Conservation (phyloP, 1,140 invertebrate species). For the Euwallacea similis region DNA sequence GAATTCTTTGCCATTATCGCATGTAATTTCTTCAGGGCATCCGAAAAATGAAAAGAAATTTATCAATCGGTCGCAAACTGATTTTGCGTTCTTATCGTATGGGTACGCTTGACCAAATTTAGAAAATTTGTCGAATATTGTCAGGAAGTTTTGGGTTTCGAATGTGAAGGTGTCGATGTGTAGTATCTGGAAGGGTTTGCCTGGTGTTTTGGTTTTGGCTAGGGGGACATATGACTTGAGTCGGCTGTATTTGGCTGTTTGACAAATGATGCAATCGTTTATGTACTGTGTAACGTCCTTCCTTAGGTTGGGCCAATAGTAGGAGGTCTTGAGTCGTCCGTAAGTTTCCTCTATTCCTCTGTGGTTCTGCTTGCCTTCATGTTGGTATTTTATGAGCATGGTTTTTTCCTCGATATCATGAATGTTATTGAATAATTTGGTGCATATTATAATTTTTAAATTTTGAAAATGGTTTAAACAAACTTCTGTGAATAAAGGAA, state of each 20-base stretch:
- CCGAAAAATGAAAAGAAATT: constrained; percentile 38
- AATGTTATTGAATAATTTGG: constrained; percentile 16
- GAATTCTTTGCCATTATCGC: constrained; percentile 43
- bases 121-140: constrained; percentile 34
- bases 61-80: constrained; percentile 27
- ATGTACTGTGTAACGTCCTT: constrained; percentile 13
- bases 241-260: constrained; percentile 10
- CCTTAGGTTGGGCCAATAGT: constrained; percentile 17
- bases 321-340: not conserved
- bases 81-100: constrained; percentile 18
- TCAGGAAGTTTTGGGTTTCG: constrained; percentile 33
- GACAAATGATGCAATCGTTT: constrained; percentile 10
- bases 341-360: constrained; percentile 10
- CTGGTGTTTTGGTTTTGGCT: constrained; percentile 16
- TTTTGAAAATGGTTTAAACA: not conserved
- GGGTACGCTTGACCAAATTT: constrained; percentile 37
- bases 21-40: constrained; percentile 35
- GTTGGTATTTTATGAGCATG: constrained; percentile 8
- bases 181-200: constrained; percentile 37
- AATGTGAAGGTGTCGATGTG: constrained; percentile 28
- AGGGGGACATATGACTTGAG: constrained; percentile 22
- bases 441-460: constrained; percentile 20
- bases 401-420: not conserved
- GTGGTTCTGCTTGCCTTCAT: constrained; percentile 20
- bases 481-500: not conserved